Evolutionary conservation across 2,888 invertebrate species (phyloP).

Genomic region (Aethes cnicana): DNA sequence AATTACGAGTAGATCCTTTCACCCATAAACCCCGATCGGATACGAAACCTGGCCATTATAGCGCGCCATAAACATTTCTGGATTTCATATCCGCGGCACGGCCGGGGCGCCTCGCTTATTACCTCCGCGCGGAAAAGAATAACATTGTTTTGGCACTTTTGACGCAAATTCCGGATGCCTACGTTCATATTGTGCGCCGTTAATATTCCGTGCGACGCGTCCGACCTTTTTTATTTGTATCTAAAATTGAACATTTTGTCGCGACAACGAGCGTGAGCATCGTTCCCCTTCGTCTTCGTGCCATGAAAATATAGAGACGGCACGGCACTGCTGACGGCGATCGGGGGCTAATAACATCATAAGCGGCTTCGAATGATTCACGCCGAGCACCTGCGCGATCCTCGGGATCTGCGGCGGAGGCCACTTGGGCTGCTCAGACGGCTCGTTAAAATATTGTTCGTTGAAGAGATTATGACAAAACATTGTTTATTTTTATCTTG

Average conservation of each 20-base stretch:
- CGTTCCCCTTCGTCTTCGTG: slow-evolving; percentile 65
- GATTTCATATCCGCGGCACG: slow-evolving; percentile 79
- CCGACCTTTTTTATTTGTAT: slow-evolving; percentile 83
- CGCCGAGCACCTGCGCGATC: slow-evolving; percentile 36
- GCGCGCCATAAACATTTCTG: slow-evolving; percentile 77
- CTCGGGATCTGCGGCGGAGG: slow-evolving; percentile 27
- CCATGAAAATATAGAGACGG: slow-evolving; percentile 72
- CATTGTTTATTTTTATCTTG: too few species aligned
- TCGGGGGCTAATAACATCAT: slow-evolving; percentile 61
- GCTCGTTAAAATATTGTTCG: too few species aligned
- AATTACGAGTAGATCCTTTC: slow-evolving; percentile 71
- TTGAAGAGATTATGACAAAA: too few species aligned
- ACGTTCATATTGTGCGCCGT: slow-evolving; percentile 81
- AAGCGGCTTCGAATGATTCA: slow-evolving; percentile 31
- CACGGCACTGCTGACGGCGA: slow-evolving; percentile 56
- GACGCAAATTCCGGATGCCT: slow-evolving; percentile 79
- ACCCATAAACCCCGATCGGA: slow-evolving; percentile 72
- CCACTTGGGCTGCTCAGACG: too few species aligned
- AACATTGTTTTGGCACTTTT: slow-evolving; percentile 80
- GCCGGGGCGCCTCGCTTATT: slow-evolving; percentile 73
- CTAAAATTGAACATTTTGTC: slow-evolving; percentile 82
- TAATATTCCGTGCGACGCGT: slow-evolving; percentile 79
- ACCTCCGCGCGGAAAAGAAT: slow-evolving; percentile 79
- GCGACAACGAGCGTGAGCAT: slow-evolving; percentile 74
- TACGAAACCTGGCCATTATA: slow-evolving; percentile 72